Evolutionary conservation across 1,140 invertebrate species (phyloP).

Genomic region (Bombus fervidus): DNA sequence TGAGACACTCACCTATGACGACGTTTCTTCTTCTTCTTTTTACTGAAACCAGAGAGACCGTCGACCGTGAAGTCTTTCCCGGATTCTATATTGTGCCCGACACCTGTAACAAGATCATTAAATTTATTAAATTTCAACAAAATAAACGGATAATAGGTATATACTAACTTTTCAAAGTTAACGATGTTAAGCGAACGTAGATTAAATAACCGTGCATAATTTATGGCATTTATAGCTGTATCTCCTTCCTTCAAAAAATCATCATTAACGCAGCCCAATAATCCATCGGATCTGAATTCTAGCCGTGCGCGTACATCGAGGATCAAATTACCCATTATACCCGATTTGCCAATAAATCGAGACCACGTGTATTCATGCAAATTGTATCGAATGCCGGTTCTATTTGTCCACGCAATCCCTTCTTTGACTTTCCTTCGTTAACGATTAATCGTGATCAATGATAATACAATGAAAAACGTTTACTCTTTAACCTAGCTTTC

Average conservation of each 20-base stretch:
- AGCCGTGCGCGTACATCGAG: conserved; percentile 43
- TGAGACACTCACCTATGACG: conserved; percentile 90
- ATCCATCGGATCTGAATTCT: conserved; percentile 49
- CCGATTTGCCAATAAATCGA: conserved; percentile 62
- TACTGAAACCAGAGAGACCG: conserved; percentile 89
- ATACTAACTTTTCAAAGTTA: neutral
- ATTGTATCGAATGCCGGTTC: conserved; percentile 5
- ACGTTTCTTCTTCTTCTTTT: conserved; percentile 96
- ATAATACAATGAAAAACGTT: neutral
- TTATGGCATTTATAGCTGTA: neutral
- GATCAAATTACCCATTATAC: conserved; percentile 78
- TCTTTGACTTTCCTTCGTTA: conserved; percentile 13
- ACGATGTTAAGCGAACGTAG: neutral
- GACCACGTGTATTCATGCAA: conserved; percentile 14
- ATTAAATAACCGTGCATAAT: neutral
- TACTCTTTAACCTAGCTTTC: neutral
- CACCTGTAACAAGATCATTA: conserved; percentile 76
- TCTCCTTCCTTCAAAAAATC: conserved; percentile 37
- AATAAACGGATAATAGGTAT: neutral
- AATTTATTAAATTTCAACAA: neutral
- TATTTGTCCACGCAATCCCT: neutral
- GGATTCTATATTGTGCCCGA: conserved; percentile 83
- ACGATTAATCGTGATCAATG: neutral
- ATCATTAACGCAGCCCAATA: conserved; percentile 15
- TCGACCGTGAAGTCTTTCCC: conserved; percentile 90